Conservation (phyloP, 35 echinoderm and acorn worm genomes). For the Strongylocentrotus purpuratus region DNA sequence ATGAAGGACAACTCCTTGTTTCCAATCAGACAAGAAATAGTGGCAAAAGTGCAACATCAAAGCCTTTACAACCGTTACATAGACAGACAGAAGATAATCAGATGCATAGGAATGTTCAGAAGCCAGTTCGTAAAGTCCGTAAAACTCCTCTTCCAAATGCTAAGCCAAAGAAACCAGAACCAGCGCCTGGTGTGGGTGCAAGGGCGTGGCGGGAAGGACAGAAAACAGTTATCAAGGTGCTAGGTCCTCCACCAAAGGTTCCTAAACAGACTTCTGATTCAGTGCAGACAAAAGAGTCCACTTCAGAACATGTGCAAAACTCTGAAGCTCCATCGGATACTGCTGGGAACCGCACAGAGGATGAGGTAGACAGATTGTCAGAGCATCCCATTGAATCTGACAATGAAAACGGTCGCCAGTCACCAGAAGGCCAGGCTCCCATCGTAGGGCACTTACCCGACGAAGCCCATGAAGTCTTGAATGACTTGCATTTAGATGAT, state of each 20-base stretch:
- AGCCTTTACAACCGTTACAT: slow-evolving; percentile 51
- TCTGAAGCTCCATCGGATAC: neutral
- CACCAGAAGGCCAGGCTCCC: neutral
- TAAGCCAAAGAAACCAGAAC: slow-evolving; percentile 63
- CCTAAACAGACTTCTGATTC: slow-evolving; percentile 33
- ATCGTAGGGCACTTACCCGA: slow-evolving; percentile 58
- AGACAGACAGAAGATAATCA: slow-evolving; percentile 41
- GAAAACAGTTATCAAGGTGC: slow-evolving; percentile 75
- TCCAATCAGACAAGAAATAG: neutral
- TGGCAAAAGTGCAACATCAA: slow-evolving; percentile 9
- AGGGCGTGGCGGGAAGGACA: slow-evolving; percentile 85
- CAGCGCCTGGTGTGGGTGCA: slow-evolving; percentile 58
- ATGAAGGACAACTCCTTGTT: neutral
- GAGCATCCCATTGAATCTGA: slow-evolving; percentile 64
- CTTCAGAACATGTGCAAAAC: neutral
- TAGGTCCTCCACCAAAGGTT: slow-evolving; percentile 78
- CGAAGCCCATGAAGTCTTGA: slow-evolving; percentile 83
- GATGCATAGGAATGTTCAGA: neutral
- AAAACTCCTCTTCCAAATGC: slow-evolving; percentile 49
- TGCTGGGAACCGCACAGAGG: slow-evolving; percentile 29
- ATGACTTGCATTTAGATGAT: slow-evolving; percentile 77
- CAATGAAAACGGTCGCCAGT: slow-evolving; percentile 16
- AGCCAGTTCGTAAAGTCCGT: slow-evolving; percentile 81
- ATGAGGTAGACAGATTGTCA: slow-evolving; percentile 44
- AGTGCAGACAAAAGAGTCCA: neutral